A percentile compares a stretch with the other conserved stretches of the same genome.
These are phyloP conservation scores for Menidia beryllina DNA, from an alignment of 2,113 vertebrate species.

Conservation along the genomic window DNA sequence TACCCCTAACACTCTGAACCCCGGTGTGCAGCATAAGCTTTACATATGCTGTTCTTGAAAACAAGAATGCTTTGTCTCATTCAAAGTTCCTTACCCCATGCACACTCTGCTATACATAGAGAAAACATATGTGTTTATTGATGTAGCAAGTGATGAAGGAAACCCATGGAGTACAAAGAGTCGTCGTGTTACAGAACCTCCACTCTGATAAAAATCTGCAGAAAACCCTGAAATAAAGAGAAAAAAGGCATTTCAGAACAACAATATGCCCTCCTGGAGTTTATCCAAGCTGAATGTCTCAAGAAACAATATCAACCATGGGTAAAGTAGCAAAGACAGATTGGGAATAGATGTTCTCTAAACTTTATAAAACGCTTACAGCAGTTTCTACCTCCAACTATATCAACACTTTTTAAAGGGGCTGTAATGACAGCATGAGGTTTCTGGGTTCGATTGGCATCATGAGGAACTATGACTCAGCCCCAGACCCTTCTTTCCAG, in stretches of 20 bases:
- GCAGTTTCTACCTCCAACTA: conserved; percentile 31
- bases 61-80: too few species aligned
- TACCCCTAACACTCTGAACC: not conserved
- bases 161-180: too few species aligned
- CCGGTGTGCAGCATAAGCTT: not conserved
- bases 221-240: too few species aligned
- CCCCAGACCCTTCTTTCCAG: conserved; percentile 36
- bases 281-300: not conserved
- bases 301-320: not conserved
- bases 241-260: too few species aligned
- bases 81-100: too few species aligned
- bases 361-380: conserved; percentile 7
- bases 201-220: too few species aligned
- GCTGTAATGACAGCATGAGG: conserved; percentile 54
- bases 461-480: conserved; percentile 58
- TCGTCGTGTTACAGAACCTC: too few species aligned
- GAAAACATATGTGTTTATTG: too few species aligned
- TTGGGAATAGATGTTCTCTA: not conserved
- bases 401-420: conserved; percentile 36
- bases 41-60: too few species aligned
- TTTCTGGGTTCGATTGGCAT: conserved; percentile 65
- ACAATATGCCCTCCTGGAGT: not conserved
- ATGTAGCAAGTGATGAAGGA: too few species aligned
- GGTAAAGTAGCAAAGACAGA: conserved; percentile 6
- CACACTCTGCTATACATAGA: too few species aligned